These are phyloP conservation scores for Delia radicum DNA, from an alignment of 1,140 invertebrate species.

Conservation along the genomic window DNA sequence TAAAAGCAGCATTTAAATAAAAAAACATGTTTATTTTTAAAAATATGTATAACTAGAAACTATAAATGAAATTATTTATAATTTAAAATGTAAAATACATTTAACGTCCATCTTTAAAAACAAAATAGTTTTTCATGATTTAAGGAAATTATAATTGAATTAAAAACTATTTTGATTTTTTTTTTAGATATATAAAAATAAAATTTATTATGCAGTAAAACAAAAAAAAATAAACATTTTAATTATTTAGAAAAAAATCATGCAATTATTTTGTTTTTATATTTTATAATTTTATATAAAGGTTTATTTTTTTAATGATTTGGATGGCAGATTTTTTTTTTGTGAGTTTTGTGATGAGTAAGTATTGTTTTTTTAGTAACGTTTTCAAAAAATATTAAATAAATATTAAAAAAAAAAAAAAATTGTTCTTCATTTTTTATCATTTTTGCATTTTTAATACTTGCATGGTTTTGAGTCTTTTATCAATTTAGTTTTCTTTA, in stretches of 20 bases:
- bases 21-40: not conserved
- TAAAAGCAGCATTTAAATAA: too few relatives aligned
- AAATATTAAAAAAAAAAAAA: constrained; percentile 10
- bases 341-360: constrained; percentile 18
- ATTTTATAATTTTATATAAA: constrained; percentile 5
- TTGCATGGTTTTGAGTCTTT: constrained; percentile 56
- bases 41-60: not conserved
- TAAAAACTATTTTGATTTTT: constrained; percentile 22
- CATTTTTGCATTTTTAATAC: constrained; percentile 42
- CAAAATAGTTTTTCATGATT: too few relatives aligned
- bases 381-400: constrained; percentile 13
- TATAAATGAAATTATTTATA: not conserved
- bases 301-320: not conserved
- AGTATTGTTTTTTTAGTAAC: constrained; percentile 33
- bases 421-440: not conserved
- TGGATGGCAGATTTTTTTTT: constrained; percentile 18
- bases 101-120: too few relatives aligned
- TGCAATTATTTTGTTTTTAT: constrained; percentile 2
- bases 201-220: not conserved
- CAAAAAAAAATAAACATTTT: constrained; percentile 12
- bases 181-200: not conserved
- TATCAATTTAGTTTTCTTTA: constrained; percentile 29
- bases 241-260: not conserved
- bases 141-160: not conserved
- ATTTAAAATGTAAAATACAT: too few relatives aligned